A percentile compares a stretch with the other conserved stretches of the same genome.
Evolutionary conservation across 30 jellyfish, hydroid and myxozoan species (phyloP).

Genomic region (Chironex yamaguchii): DNA sequence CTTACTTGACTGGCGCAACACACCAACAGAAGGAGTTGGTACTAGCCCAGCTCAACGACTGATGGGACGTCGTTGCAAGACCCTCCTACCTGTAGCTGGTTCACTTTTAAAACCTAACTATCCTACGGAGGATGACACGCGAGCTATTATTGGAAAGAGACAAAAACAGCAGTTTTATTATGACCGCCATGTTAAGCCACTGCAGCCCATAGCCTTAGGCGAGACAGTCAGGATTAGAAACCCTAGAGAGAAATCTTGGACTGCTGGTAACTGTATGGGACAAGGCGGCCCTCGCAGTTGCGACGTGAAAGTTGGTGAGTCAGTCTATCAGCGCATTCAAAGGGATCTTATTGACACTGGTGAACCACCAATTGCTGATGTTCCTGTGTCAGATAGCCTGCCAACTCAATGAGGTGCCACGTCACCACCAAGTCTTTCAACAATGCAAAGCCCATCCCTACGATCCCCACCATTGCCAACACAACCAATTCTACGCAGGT

Average conservation of each 20-base stretch:
- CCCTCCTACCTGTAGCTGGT: conserved; percentile 26
- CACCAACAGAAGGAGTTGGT: conserved; percentile 33
- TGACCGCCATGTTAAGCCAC: conserved; percentile 23
- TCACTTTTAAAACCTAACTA: background rate
- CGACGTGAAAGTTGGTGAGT: conserved; percentile 10
- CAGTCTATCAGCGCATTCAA: conserved; percentile 17
- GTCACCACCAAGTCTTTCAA: background rate
- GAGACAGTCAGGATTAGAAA: conserved; percentile 11
- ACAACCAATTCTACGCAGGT: conserved; percentile 16
- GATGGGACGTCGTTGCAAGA: conserved; percentile 23
- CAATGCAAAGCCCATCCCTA: background rate
- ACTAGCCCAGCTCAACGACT: conserved; percentile 16
- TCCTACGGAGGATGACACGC: conserved; percentile 27
- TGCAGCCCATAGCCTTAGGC: conserved; percentile 11
- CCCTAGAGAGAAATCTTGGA: conserved; percentile 30
- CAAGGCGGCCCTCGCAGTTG: conserved; percentile 34
- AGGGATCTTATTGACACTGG: conserved; percentile 6
- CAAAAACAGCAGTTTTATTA: conserved; percentile 16
- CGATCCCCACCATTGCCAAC: background rate
- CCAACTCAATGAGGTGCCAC: background rate
- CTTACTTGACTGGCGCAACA: conserved; percentile 40
- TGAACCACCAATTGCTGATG: conserved; percentile 9
- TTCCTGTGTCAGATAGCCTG: conserved; percentile 6
- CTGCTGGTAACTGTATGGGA: conserved; percentile 12
- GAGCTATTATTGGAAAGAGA: conserved; percentile 26